Base-by-base conservation (phyloP, 1,140 invertebrate genomes). In the Thalassaphorura encarpata region DNA sequence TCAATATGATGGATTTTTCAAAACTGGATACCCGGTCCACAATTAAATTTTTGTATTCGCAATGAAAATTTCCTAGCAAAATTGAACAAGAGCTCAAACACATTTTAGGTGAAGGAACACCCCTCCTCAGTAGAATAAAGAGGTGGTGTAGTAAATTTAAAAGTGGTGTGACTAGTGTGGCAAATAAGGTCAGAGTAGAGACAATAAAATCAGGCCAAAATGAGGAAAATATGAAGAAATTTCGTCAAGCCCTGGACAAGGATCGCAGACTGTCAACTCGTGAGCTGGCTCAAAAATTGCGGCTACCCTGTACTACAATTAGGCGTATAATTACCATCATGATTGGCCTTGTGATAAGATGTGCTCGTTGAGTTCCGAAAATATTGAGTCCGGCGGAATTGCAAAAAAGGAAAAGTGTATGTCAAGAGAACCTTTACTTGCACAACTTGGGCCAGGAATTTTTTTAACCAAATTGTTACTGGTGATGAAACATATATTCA, bases 401-500 rank as follows among this genome's bases (percentile, higher is more conserved):
- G 11, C 11, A 36, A n/a, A n/a, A 11, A 36, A 36, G 33, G n/a
- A n/a, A 36, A 36, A 36, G 11, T 11, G 33, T n/a, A 36, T 36
- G 33, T n/a, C 33, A 11, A n/a, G 33, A 36, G n/a, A 36, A 36
- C 33, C 33, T 36, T 36, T n/a, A 36, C 33, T n/a, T 36, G 33
- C n/a, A 36, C 42, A 45, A 45, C 11, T 23, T 11, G 11, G 24
- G 42, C 26, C 50, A 36, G 18, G 50, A n/a, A 47, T 26, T 52
- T 52, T 52, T 16, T 15, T 5, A 42, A 16, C 29, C 8, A 42
- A 15, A 46, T 52, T 5, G 29, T 52, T 19, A 52, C 50, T 46
- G 50, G 28, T 15, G 50, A 52, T 42, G 36, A 52, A 24, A 52
- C 50, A 8, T 52, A 24, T 8, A 52, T 52, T n/a, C 18, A 43